These are phyloP conservation scores for Homarus gammarus DNA, from an alignment of 2,888 invertebrate species.

Conservation along the genomic window DNA sequence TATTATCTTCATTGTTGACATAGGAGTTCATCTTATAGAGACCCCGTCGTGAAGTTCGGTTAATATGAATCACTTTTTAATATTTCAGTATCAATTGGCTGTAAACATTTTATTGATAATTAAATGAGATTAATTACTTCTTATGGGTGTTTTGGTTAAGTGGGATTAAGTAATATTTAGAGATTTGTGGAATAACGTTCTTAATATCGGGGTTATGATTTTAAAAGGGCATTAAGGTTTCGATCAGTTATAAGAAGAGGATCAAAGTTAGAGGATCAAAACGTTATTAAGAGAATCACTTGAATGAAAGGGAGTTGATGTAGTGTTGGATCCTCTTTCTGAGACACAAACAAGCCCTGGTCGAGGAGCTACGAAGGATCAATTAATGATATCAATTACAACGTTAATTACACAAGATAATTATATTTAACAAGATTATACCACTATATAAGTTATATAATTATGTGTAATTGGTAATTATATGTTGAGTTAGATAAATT, in stretches of 20 bases:
- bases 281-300: too few relatives aligned
- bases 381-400: not conserved
- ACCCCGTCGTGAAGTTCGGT: too few relatives aligned
- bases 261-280: not conserved
- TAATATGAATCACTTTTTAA: too few relatives aligned
- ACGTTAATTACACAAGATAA: not conserved
- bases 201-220: not conserved
- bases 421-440: not conserved
- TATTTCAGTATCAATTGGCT: too few relatives aligned
- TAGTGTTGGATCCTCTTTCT: conserved; percentile 11
- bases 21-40: too few relatives aligned
- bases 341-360: conserved; percentile 62
- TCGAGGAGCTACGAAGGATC: conserved; percentile 54
- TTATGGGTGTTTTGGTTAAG: too few relatives aligned
- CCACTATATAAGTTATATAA: not conserved
- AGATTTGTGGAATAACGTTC: too few relatives aligned
- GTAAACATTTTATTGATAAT: too few relatives aligned
- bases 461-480: not conserved
- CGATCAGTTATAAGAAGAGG: conserved; percentile 17
- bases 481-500: not conserved
- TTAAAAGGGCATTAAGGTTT: not conserved
- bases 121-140: too few relatives aligned
- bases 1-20: too few relatives aligned
- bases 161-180: too few relatives aligned
- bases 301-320: too few relatives aligned